Percentiles rank a stretch among this genome's conserved stretches.
Evolutionary conservation across 1,140 invertebrate genomes (phyloP).

Genomic region (Pseudobourletiella spinata): DNA sequence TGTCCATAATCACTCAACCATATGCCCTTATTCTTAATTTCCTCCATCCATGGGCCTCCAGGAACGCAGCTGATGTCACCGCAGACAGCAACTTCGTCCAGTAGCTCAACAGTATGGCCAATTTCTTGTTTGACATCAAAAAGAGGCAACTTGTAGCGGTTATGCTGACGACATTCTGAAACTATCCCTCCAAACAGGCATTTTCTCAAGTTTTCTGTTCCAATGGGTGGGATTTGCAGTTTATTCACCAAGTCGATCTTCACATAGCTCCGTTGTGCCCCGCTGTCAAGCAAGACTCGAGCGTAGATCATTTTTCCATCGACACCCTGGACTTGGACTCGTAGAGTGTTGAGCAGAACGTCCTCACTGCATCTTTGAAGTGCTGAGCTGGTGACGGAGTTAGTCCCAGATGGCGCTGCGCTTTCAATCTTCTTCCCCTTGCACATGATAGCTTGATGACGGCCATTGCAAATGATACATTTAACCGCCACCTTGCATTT

Average conservation of each 20-base stretch:
- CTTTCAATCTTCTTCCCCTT: neutral
- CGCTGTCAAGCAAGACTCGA: neutral
- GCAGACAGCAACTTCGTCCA: neutral
- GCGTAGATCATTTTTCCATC: neutral
- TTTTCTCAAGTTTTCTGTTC: neutral
- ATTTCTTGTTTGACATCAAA: neutral
- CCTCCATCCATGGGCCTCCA: neutral
- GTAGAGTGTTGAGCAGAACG: no score
- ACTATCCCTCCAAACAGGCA: neutral
- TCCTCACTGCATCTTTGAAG: no score
- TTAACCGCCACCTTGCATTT: neutral
- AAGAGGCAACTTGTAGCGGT: neutral
- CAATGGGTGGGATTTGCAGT: neutral
- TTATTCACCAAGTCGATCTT: neutral
- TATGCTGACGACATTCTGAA: neutral
- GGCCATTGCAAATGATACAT: neutral
- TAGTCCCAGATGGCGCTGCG: neutral
- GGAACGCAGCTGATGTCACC: neutral
- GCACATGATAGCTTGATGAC: neutral
- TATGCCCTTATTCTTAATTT: slow-evolving; percentile 5
- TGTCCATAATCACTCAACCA: neutral
- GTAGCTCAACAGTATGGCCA: neutral
- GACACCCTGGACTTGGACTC: no score
- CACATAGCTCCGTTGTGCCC: neutral
- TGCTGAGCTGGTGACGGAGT: neutral